Evolutionary conservation across 2,888 invertebrate genomes (phyloP).

Genomic region (Temnothorax unifasciatus): DNA sequence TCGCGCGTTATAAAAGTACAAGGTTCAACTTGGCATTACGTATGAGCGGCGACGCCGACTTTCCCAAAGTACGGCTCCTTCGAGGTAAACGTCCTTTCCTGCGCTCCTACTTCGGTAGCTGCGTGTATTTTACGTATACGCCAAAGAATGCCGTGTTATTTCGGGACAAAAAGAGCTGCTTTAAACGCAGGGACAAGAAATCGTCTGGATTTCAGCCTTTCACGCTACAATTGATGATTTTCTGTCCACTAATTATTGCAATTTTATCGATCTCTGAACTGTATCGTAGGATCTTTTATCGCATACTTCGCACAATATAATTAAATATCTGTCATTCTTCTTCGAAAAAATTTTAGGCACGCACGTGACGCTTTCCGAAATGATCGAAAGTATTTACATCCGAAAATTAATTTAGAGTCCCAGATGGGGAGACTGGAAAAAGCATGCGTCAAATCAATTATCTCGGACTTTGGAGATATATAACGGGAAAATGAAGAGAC

Average conservation of each 20-base stretch:
- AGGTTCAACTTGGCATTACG: slow-evolving; percentile 53
- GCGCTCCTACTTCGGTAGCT: slow-evolving; percentile 25
- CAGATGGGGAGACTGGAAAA: slow-evolving; percentile 13
- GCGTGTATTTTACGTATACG: slow-evolving; percentile 41
- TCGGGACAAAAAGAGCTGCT: slow-evolving; percentile 35
- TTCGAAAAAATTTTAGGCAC: neutral
- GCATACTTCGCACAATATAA: neutral
- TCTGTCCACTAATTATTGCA: neutral
- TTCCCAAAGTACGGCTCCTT: slow-evolving; percentile 67
- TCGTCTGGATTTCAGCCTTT: slow-evolving; percentile 1
- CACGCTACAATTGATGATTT: neutral
- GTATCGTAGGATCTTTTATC: neutral
- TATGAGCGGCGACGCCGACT: slow-evolving; percentile 63
- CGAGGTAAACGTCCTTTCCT: slow-evolving; percentile 67
- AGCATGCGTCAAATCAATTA: slow-evolving; percentile 27
- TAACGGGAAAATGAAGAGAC: slow-evolving; percentile 61
- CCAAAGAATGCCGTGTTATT: slow-evolving; percentile 31
- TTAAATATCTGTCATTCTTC: neutral
- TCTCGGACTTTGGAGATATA: slow-evolving; percentile 32
- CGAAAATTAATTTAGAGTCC: slow-evolving; percentile 22
- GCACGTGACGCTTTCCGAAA: neutral
- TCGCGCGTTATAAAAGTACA: neutral
- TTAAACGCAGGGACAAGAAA: slow-evolving; percentile 2
- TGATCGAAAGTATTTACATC: slow-evolving; percentile 2
- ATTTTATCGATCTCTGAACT: neutral